Conservation (phyloP, 2,888 invertebrate species). For the Matsumyia berberina region DNA sequence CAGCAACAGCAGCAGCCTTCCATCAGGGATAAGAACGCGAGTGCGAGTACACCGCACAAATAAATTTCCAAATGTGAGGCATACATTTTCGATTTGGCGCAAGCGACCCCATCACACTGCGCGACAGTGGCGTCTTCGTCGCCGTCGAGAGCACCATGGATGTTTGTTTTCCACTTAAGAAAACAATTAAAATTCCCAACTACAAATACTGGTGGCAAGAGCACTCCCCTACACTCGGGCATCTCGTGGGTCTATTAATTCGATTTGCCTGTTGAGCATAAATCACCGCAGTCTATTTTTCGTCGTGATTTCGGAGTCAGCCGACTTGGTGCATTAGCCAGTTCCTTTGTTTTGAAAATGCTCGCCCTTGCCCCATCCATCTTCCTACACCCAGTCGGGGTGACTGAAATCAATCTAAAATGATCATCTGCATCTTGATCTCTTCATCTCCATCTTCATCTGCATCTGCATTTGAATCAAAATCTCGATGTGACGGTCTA, state of each 20-base stretch:
- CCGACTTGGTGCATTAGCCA: conserved; percentile 38
- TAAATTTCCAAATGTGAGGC: conserved; percentile 52
- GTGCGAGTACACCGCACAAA: conserved; percentile 55
- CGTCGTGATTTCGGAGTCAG: conserved; percentile 12
- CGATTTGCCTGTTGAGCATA: conserved; percentile 76
- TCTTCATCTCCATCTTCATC: conserved; percentile 9
- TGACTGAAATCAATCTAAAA: conserved; percentile 70
- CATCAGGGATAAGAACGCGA: conserved; percentile 40
- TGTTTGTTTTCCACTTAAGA: conserved; percentile 76
- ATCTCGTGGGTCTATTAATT: conserved; percentile 73
- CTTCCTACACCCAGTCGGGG: conserved; percentile 12
- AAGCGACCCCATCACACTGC: conserved; percentile 32
- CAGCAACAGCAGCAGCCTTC: conserved; percentile 49
- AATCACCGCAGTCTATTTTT: conserved; percentile 63
- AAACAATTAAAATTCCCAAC: conserved; percentile 75
- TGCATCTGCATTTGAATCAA: no score
- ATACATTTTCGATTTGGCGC: conserved; percentile 64
- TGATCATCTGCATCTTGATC: conserved; percentile 57
- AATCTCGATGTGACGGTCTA: conserved; percentile 10
- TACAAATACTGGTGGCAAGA: neutral
- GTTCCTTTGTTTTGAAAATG: conserved; percentile 42
- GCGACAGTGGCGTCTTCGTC: conserved; percentile 64
- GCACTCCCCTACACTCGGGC: conserved; percentile 8
- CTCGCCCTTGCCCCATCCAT: conserved; percentile 32
- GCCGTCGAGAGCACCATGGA: conserved; percentile 24